Conservation (phyloP, 2,113 vertebrate species). For the Vidua chalybeata region DNA sequence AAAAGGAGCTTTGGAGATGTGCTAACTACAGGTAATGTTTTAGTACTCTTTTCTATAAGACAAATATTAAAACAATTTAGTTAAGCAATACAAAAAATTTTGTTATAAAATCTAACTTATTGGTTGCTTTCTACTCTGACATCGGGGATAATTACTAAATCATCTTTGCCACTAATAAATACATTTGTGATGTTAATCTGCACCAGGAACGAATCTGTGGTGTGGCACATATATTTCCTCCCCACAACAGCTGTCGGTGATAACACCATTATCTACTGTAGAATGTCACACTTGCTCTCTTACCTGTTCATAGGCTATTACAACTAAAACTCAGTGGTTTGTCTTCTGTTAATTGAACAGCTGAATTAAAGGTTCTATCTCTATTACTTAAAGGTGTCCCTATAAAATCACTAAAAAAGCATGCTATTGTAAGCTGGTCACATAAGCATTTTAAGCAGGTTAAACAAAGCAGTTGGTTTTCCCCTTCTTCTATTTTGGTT, state of each 20-base stretch:
- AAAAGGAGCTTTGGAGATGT: neutral
- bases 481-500: neutral
- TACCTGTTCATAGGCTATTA: neutral
- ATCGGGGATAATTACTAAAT: neutral
- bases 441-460: neutral
- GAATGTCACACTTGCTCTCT: neutral
- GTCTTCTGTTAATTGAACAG: neutral
- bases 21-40: neutral
- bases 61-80: neutral
- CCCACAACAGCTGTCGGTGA: neutral
- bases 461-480: neutral
- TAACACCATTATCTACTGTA: neutral
- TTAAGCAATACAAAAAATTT: neutral
- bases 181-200: neutral
- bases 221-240: neutral
- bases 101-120: too few species aligned
- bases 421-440: too few species aligned
- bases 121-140: neutral
- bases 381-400: neutral
- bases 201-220: rapidly evolving
- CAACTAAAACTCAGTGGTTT: neutral
- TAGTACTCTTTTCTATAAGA: neutral
- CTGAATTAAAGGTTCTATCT: neutral
- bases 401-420: neutral
- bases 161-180: neutral